phyloP scores from a whole-genome alignment of 2,888 invertebrate species.

The Cantharis nigra region DNA sequence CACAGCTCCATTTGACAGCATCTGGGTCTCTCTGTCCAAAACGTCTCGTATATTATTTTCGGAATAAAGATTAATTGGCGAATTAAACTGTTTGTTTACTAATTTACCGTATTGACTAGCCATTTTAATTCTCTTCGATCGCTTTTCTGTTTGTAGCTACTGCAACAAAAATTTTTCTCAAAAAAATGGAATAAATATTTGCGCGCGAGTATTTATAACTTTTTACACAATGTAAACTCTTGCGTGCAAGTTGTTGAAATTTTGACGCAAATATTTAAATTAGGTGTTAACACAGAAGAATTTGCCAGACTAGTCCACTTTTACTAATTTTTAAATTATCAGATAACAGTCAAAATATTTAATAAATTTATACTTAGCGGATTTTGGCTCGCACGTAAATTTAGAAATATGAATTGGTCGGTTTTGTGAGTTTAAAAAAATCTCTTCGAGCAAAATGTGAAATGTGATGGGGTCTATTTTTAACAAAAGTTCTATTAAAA shows the following conservation, averaged over 20 bases:
- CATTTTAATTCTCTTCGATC: slow-evolving; percentile 59
- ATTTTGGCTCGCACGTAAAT: neutral
- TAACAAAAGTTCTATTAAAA: neutral
- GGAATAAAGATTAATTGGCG: slow-evolving; percentile 85
- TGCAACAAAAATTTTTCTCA: neutral
- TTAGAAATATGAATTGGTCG: neutral
- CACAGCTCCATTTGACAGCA: slow-evolving; percentile 77
- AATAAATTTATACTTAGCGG: neutral
- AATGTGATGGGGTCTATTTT: neutral
- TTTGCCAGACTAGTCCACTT: neutral
- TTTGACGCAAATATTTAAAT: neutral
- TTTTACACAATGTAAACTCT: neutral
- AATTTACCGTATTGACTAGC: slow-evolving; percentile 70
- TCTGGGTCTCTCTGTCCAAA: slow-evolving; percentile 75
- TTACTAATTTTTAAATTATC: neutral
- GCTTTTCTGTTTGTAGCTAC: neutral
- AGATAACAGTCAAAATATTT: neutral
- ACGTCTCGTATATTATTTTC: slow-evolving; percentile 80
- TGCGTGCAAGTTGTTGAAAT: neutral
- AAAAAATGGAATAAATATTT: neutral
- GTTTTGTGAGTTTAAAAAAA: neutral
- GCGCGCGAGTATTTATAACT: neutral
- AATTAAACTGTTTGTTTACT: slow-evolving; percentile 89
- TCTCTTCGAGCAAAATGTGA: neutral
- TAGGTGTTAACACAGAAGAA: neutral